phyloP scores from a whole-genome alignment of 2,113 vertebrate genomes.

The Spermophilus dauricus region DNA sequence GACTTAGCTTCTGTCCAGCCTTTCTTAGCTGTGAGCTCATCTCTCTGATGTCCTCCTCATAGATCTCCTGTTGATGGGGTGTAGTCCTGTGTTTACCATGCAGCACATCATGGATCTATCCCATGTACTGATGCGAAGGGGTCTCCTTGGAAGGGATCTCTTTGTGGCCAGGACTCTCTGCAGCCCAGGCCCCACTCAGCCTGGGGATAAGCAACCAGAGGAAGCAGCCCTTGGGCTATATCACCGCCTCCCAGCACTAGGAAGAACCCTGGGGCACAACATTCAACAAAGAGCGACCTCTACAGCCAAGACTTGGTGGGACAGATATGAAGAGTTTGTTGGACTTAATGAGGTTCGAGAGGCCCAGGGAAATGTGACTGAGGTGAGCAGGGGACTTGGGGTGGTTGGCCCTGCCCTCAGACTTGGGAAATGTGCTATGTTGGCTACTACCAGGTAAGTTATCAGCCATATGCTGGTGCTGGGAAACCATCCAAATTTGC shows the following conservation, averaged over 20 bases:
- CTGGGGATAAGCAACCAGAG: conserved; percentile 72
- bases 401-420: background rate
- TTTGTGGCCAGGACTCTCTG: conserved; percentile 86
- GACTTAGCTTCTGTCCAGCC: background rate
- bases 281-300: conserved; percentile 85
- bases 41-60: conserved; percentile 60
- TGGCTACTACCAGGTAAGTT: background rate
- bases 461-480: background rate
- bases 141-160: conserved; percentile 76
- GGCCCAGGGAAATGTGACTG: conserved; percentile 95
- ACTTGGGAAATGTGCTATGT: background rate
- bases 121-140: conserved; percentile 73
- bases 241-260: conserved; percentile 87
- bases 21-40: conserved; percentile 26
- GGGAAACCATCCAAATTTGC: background rate
- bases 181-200: conserved; percentile 82
- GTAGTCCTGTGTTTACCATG: conserved; percentile 83
- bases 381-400: conserved; percentile 89
- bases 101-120: conserved; percentile 84
- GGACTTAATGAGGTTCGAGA: conserved; percentile 95
- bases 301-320: conserved; percentile 93
- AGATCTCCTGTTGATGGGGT: conserved; percentile 86
- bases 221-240: conserved; percentile 84
- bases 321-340: conserved; percentile 96
- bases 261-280: conserved; percentile 89